Percentiles rank a stretch among this genome's conserved stretches.
These are phyloP conservation scores for Ips typographus DNA, from an alignment of 1,140 invertebrate genomes.

Conservation along the genomic window DNA sequence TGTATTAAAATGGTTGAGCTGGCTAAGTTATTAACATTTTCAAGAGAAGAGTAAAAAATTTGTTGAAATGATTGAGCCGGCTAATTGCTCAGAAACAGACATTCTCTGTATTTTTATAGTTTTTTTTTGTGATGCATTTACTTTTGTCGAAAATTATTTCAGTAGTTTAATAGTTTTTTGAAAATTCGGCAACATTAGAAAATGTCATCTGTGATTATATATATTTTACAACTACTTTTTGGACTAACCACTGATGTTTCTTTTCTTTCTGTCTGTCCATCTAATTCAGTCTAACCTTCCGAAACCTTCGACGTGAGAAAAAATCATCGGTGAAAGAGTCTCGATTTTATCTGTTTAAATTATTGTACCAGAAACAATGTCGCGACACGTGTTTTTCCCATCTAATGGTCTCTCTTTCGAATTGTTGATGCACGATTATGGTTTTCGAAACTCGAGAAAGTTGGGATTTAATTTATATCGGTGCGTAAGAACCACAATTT, in stretches of 20 bases:
- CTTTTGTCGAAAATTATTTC: no score
- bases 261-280: slow-evolving; percentile 19
- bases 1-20: no score
- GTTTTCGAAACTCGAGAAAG: slow-evolving; percentile 21
- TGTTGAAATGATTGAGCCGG: no score
- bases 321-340: slow-evolving; percentile 20
- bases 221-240: no score
- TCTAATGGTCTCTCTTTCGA: slow-evolving; percentile 17
- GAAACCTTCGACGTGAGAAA: slow-evolving; percentile 30
- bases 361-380: slow-evolving; percentile 32
- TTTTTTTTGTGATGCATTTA: no score
- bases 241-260: slow-evolving; percentile 7
- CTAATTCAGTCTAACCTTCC: slow-evolving; percentile 25
- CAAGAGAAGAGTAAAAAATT: no score
- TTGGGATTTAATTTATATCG: not conserved
- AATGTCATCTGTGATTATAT: no score
- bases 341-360: slow-evolving; percentile 31
- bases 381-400: slow-evolving; percentile 31
- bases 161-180: no score
- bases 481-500: not conserved
- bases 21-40: no score
- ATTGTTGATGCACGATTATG: slow-evolving; percentile 29
- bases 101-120: no score
- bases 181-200: no score
- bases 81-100: no score